Conservation (phyloP, 2,888 invertebrate species). For the Cosmia pyralina region DNA sequence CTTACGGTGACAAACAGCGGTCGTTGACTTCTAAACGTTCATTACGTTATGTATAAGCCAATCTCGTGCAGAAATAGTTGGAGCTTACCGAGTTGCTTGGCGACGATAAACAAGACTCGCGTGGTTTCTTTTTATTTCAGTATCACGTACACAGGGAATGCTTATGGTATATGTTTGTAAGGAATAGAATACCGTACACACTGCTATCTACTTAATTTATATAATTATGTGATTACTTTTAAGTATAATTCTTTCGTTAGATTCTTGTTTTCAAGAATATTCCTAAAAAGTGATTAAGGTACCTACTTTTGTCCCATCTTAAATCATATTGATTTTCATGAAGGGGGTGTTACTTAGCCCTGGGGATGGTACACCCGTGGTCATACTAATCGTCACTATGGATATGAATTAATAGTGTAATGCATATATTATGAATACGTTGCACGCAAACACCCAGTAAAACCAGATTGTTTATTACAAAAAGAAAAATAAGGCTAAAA, state of each 20-base stretch:
- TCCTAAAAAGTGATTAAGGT: neutral
- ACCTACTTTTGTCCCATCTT: neutral
- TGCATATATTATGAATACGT: neutral
- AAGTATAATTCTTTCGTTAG: neutral
- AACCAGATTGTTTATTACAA: neutral
- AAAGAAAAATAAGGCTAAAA: neutral
- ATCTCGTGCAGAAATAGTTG: conserved; percentile 43
- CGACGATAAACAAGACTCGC: conserved; percentile 32
- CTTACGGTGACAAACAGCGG: conserved; percentile 12
- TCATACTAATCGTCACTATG: neutral
- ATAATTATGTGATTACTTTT: no score
- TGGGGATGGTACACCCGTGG: neutral
- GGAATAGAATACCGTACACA: neutral
- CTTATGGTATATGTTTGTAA: conserved; percentile 11
- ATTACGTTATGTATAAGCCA: conserved; percentile 48
- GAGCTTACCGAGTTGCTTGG: conserved; percentile 21
- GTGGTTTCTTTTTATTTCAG: conserved; percentile 31
- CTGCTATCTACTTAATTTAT: no score
- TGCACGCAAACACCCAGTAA: neutral
- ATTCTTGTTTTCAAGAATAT: neutral
- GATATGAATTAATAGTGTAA: conserved; percentile 1
- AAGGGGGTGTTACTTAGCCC: neutral
- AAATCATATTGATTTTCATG: neutral
- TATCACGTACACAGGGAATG: conserved; percentile 32
- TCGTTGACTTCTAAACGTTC: conserved; percentile 36